Evolutionary conservation across 2,113 vertebrate genomes (phyloP), one percentile per base, ranked within the genome.

Genomic region (Corydoras sp.): DNA sequence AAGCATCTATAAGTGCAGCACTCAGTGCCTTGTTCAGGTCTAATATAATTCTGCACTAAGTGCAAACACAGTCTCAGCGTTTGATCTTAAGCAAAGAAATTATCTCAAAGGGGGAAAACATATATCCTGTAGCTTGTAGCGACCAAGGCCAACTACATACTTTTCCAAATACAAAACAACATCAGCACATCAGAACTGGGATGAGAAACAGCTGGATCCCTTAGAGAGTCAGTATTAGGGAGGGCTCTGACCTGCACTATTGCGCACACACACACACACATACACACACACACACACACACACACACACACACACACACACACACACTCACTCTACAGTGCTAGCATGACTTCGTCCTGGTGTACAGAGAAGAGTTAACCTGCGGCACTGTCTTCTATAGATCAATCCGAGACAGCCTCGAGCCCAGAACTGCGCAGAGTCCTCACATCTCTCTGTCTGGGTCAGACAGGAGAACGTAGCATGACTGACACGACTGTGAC

Each of bases 21-120:
- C 35, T 72, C 64, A 65, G 24, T 0, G 18, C 61, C 49, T 71
- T 58, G 55, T 35, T 78, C 60, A 9, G 29, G 24, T 72, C 69
- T 69, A 68, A 78, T 69, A 68, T 50, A 71, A 79, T 69, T 68
- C 51, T 49, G 56, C 59, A 64, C 68, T 71, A 73, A 63, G 65
- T 13, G 43, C 64, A 69, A 69, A 65, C 56, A 71, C 51, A 59
- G 50, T 24, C 5, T 66, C 4, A 15, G 49, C n/a, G 62, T 74
- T 74, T 62, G 71, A 73, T 67, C 71, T 66, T n/a, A 65, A 49
- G 62, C 66, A 69, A 73, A 77, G 68, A 43, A 62, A 56, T 69
- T 63, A 68, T 68, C 14, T 55, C 10, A 58, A 73, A 62, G 32
- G 30, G 14, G 32, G 35, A 62, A 62, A 63, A 55, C 18, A 54